Conservation (phyloP, 2,888 invertebrate species). For the Ichneumon xanthorius region DNA sequence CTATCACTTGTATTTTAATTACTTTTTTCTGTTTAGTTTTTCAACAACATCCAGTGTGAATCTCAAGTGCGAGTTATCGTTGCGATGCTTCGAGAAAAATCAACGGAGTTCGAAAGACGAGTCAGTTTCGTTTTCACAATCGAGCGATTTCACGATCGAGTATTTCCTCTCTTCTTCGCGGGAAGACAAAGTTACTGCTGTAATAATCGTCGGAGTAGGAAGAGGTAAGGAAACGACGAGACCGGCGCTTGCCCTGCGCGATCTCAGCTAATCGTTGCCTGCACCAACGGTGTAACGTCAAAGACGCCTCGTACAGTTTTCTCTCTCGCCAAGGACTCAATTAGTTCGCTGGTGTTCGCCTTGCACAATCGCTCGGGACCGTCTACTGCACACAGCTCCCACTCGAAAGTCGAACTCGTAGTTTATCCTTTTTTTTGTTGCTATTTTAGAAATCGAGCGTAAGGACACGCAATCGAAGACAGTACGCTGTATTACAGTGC, state of each 20-base stretch:
- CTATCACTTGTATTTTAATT: conserved; percentile 35
- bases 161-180: neutral
- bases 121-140: conserved; percentile 52
- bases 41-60: neutral
- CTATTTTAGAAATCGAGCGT: conserved; percentile 82
- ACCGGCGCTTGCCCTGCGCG: conserved; percentile 71
- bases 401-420: conserved; percentile 73
- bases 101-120: neutral
- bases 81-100: conserved; percentile 10
- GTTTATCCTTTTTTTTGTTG: conserved; percentile 73
- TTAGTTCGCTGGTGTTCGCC: conserved; percentile 57
- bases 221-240: conserved; percentile 27
- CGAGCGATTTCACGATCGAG: conserved; percentile 44
- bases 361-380: conserved; percentile 70
- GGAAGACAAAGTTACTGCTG: conserved; percentile 10
- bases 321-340: conserved; percentile 78
- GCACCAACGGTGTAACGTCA: conserved; percentile 27
- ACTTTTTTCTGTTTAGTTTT: neutral
- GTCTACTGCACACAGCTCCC: conserved; percentile 70
- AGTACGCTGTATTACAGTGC: conserved; percentile 4
- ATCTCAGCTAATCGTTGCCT: conserved; percentile 5
- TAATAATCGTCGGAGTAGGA: conserved; percentile 16
- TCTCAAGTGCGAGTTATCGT: neutral
- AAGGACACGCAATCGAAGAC: conserved; percentile 76
- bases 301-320: conserved; percentile 59